These are phyloP conservation scores for Cataglyphis livida DNA, from an alignment of 2,888 invertebrate species.

Conservation along the genomic window DNA sequence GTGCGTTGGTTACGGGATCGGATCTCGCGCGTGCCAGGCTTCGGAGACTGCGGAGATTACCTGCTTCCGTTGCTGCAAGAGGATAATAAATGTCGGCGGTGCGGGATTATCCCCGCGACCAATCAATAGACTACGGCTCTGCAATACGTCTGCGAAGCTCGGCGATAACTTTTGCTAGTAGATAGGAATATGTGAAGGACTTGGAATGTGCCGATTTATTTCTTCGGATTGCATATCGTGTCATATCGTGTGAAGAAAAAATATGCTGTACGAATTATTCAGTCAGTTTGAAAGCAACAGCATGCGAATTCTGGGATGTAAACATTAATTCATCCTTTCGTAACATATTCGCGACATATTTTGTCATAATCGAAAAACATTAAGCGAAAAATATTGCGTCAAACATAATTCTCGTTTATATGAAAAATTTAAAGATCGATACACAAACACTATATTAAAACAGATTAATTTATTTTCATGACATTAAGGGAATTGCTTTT, in stretches of 20 bases:
- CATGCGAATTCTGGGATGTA: neutral
- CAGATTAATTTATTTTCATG: neutral
- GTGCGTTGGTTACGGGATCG: constrained; percentile 55
- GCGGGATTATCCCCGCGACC: constrained; percentile 74
- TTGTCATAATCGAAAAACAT: neutral
- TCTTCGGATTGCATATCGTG: neutral
- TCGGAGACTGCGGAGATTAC: constrained; percentile 72
- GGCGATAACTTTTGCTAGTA: constrained; percentile 43
- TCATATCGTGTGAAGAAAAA: neutral
- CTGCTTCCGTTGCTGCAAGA: constrained; percentile 73
- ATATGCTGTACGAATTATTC: neutral
- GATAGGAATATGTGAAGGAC: neutral
- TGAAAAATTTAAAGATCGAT: constrained; percentile 2
- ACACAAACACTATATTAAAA: neutral
- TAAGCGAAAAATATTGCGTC: neutral
- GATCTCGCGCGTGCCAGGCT: constrained; percentile 64
- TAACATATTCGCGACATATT: neutral
- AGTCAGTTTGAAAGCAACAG: neutral
- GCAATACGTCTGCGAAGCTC: constrained; percentile 61
- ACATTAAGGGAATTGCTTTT: neutral
- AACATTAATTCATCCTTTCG: neutral
- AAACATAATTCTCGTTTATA: neutral
- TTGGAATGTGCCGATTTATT: neutral
- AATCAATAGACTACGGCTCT: constrained; percentile 69
- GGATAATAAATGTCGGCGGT: constrained; percentile 78